Evolutionary conservation across 1,140 invertebrate species (phyloP).

Genomic region (Stegodyphus dumicola): DNA sequence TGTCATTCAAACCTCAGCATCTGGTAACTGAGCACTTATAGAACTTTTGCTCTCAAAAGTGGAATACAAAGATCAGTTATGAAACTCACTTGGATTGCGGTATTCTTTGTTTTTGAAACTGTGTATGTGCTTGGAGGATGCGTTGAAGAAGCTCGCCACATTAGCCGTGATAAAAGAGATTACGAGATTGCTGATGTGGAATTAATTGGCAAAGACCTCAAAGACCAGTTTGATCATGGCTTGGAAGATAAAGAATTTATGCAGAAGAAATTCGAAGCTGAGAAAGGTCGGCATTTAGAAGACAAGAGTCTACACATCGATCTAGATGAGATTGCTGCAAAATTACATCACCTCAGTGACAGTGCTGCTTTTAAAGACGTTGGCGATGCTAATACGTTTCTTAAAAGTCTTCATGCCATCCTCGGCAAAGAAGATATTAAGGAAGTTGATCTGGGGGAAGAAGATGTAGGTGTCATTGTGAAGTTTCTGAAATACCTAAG

Average conservation of each 20-base stretch:
- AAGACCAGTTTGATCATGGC: neutral
- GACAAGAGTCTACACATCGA: neutral
- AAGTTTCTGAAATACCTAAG: neutral
- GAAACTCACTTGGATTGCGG: too few species aligned
- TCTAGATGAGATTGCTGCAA: neutral
- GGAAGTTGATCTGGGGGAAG: neutral
- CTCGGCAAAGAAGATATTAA: neutral
- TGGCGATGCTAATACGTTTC: neutral
- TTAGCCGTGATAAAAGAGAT: too few species aligned
- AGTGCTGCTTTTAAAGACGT: too few species aligned
- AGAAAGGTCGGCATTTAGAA: neutral
- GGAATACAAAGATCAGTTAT: too few species aligned
- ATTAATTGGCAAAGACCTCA: slow-evolving; percentile 15
- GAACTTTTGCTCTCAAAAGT: too few species aligned
- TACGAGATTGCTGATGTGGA: slow-evolving; percentile 7
- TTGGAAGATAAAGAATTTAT: slow-evolving; percentile 3
- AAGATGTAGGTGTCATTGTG: neutral
- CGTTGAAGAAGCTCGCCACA: too few species aligned
- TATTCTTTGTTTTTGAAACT: too few species aligned
- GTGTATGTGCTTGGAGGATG: too few species aligned
- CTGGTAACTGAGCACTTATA: too few species aligned
- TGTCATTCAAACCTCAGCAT: too few species aligned
- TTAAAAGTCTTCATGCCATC: neutral
- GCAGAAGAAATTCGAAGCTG: slow-evolving; percentile 4
- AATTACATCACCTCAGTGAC: neutral